phyloP scores from a whole-genome alignment of 1,140 invertebrate species.

The Drosophila simulans region DNA sequence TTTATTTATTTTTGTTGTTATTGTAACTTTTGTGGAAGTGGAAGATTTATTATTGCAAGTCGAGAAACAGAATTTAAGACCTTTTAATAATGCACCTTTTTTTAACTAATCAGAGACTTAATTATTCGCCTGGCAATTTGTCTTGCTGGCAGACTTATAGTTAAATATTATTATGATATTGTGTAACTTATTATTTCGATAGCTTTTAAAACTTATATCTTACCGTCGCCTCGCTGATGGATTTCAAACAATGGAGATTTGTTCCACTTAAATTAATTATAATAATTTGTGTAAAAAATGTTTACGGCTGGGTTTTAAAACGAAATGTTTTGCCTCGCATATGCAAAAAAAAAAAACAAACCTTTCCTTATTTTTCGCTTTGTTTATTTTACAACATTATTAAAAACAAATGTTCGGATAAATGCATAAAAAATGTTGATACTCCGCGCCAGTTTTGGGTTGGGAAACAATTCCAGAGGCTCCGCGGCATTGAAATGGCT shows the following conservation, averaged over 20 bases:
- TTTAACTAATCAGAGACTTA: constrained; percentile 5
- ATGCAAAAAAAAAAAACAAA: no score
- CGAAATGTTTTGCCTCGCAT: no score
- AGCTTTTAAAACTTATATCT: no score
- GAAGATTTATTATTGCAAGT: constrained; percentile 13
- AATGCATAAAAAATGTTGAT: constrained; percentile 26
- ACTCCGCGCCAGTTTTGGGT: constrained; percentile 1
- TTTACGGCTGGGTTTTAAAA: no score
- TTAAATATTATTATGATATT: no score
- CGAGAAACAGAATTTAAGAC: background rate
- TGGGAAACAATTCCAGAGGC: constrained; percentile 24
- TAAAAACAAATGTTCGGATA: constrained; percentile 11
- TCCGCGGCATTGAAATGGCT: constrained; percentile 58
- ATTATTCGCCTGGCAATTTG: background rate
- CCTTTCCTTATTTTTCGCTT: background rate
- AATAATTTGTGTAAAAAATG: no score
- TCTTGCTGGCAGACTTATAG: constrained; percentile 8
- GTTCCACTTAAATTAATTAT: no score
- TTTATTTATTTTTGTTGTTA: background rate
- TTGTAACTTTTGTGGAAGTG: constrained; percentile 1
- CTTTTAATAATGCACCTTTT: constrained; percentile 1
- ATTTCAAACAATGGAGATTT: no score
- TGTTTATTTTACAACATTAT: constrained; percentile 5
- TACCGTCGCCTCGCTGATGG: no score
- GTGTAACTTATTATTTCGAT: no score